Evolutionary conservation across 1,140 invertebrate species (phyloP).

Genomic region (Pseudachorutes palmiensis): DNA sequence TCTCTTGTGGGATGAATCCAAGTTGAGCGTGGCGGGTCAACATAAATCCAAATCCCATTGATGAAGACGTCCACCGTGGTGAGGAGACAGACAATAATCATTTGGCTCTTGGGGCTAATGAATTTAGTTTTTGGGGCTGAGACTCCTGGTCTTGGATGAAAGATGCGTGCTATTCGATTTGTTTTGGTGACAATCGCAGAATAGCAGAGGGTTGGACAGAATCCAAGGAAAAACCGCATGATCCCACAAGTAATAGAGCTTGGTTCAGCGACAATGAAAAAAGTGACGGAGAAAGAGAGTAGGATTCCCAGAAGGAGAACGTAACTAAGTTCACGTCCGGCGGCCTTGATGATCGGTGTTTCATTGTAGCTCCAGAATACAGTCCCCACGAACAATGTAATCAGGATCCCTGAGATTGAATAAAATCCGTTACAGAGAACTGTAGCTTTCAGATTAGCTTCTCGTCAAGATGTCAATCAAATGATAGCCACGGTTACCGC

Average conservation of each 20-base stretch:
- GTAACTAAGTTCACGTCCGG: constrained; percentile 49
- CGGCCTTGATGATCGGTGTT: constrained; percentile 54
- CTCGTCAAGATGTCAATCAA: too few relatives aligned
- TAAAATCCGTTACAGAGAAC: too few relatives aligned
- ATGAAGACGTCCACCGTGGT: constrained; percentile 50
- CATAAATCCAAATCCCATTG: constrained; percentile 48
- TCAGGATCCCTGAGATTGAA: constrained; percentile 62
- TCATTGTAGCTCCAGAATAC: constrained; percentile 58
- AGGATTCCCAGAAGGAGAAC: constrained; percentile 48
- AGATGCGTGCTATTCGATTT: constrained; percentile 52
- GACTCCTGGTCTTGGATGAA: constrained; percentile 41
- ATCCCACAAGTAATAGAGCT: constrained; percentile 46
- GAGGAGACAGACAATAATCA: constrained; percentile 49
- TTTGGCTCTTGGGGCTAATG: constrained; percentile 41
- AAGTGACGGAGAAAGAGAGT: constrained; percentile 51
- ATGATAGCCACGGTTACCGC: too few relatives aligned
- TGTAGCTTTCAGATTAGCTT: too few relatives aligned
- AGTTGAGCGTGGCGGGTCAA: constrained; percentile 44
- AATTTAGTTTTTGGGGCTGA: constrained; percentile 43
- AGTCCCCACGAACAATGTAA: constrained; percentile 59
- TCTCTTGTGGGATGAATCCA: constrained; percentile 45
- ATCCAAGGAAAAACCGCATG: constrained; percentile 51
- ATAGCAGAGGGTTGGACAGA: constrained; percentile 52
- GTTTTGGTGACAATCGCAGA: constrained; percentile 54
- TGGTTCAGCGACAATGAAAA: constrained; percentile 50